Percentiles rank a stretch among this genome's conserved stretches.
phyloP scores from a whole-genome alignment of 1,140 invertebrate species.

The Sesamia nonagrioides region DNA sequence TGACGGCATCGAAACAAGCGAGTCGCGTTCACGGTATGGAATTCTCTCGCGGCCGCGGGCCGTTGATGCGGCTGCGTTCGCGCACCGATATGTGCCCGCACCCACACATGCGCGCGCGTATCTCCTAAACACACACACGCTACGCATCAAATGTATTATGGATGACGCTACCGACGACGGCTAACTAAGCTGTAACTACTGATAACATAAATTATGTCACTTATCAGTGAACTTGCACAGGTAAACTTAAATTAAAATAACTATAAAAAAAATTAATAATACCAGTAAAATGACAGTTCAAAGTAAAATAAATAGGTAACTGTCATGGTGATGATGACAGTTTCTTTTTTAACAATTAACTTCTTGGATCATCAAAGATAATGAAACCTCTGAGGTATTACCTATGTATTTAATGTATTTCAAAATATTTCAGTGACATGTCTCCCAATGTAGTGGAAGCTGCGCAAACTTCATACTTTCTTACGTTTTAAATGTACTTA shows the following conservation, averaged over 20 bases:
- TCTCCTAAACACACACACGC: slow-evolving; percentile 58
- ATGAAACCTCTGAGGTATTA: background rate
- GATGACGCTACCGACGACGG: slow-evolving; percentile 65
- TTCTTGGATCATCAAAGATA: background rate
- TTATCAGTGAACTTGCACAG: slow-evolving; percentile 67
- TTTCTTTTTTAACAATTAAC: background rate
- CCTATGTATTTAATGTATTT: too few relatives aligned
- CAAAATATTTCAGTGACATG: too few relatives aligned
- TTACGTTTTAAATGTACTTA: too few relatives aligned
- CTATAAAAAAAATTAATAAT: too few relatives aligned
- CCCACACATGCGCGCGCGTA: slow-evolving; percentile 67
- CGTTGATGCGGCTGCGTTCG: slow-evolving; percentile 80
- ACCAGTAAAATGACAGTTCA: background rate
- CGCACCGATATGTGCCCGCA: slow-evolving; percentile 72
- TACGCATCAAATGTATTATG: slow-evolving; percentile 62
- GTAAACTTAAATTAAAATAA: slow-evolving; percentile 25
- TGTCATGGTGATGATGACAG: background rate
- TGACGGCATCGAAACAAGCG: slow-evolving; percentile 82
- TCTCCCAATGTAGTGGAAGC: too few relatives aligned
- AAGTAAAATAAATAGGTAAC: background rate
- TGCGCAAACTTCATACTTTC: too few relatives aligned
- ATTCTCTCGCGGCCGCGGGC: slow-evolving; percentile 73
- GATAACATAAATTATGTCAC: slow-evolving; percentile 59
- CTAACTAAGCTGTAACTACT: slow-evolving; percentile 61
- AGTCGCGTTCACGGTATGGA: slow-evolving; percentile 82